Base-by-base conservation (phyloP, 1,140 invertebrate species). In the Brachionus rotundiformis region DNA sequence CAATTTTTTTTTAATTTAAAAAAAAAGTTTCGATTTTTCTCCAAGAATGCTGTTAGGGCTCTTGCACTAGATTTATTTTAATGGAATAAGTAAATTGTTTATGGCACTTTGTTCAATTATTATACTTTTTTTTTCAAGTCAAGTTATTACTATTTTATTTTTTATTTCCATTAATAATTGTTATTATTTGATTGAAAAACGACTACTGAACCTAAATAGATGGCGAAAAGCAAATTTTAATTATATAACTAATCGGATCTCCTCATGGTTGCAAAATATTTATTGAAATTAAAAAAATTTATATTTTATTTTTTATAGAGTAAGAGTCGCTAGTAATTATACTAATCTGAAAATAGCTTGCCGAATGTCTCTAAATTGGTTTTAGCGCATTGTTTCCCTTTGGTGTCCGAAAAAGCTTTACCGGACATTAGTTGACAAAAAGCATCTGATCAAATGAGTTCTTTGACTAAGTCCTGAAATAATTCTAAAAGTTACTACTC, bases 61-160 rank as follows among this genome's bases (percentile, higher is more conserved):
- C 68, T 73, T 73, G 68, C 36, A 73, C 68, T 73, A 25, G 68
- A 73, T 44, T 73, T 73, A 25, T 47, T 73, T 73, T 73, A 68
- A 68, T 68, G 63, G 63, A 68, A 68, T 33, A 68, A 68, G 16
- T 19, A 73, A 73, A 73, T 73, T 73, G 68, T 73, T 73, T 73
- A 44, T 73, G 36, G 68, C 68, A 73, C 68, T 73, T 73, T 73
- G 39, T 73, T 73, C 68, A 73, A 73, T 73, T 73, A 73, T 29
- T 23, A 33, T 65, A 65, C 61, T 65, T 27, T 65, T 73, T 44
- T 44, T 73, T 73, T 25, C n/a, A n/a, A 44, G 16, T 44, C 36
- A 73, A 68, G 63, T 68, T 68, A 68, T 68, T 68, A 68, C 63
- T 68, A 68, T 33, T 68, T 33, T 68, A n/a, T 33, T 68, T n/a